phyloP scores from a whole-genome alignment of 2,113 vertebrate species.

The Gambusia holbrooki region DNA sequence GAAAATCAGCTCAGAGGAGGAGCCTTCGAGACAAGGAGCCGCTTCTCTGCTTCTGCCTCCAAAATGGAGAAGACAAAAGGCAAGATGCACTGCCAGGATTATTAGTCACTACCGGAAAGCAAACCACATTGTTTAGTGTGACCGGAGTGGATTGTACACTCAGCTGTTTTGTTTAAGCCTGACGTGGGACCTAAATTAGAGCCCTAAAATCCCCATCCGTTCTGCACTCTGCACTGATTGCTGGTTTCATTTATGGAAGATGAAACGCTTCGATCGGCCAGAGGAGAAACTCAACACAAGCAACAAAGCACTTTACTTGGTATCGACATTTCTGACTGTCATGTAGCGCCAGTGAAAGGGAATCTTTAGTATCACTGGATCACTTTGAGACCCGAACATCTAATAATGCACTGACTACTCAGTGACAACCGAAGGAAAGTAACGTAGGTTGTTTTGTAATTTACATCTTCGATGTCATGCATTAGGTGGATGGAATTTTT shows the following conservation, averaged over 20 bases:
- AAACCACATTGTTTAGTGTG: slow-evolving; percentile 34
- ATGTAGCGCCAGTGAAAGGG: no score
- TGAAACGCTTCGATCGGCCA: slow-evolving; percentile 18
- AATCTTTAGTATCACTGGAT: no score
- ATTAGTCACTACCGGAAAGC: slow-evolving; percentile 14
- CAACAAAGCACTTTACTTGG: slow-evolving; percentile 60
- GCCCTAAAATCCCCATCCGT: slow-evolving; percentile 36
- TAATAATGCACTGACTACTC: neutral
- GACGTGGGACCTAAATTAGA: slow-evolving; percentile 53
- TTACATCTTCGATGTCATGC: neutral
- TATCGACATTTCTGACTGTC: slow-evolving; percentile 19
- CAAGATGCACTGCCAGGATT: slow-evolving; percentile 2
- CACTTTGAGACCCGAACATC: no score
- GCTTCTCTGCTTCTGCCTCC: slow-evolving; percentile 13
- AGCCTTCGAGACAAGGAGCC: slow-evolving; percentile 28
- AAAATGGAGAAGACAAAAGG: slow-evolving; percentile 18
- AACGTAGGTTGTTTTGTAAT: neutral
- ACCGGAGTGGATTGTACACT: slow-evolving; percentile 39
- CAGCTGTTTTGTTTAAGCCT: slow-evolving; percentile 43
- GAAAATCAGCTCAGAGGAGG: slow-evolving; percentile 1
- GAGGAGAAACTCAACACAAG: slow-evolving; percentile 24
- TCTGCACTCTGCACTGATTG: slow-evolving; percentile 26
- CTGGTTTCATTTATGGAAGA: slow-evolving; percentile 29
- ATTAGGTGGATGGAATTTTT: neutral
- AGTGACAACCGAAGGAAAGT: neutral